These are phyloP conservation scores for Hypothenemus hampei DNA, from an alignment of 1,140 invertebrate genomes.

Conservation along the genomic window DNA sequence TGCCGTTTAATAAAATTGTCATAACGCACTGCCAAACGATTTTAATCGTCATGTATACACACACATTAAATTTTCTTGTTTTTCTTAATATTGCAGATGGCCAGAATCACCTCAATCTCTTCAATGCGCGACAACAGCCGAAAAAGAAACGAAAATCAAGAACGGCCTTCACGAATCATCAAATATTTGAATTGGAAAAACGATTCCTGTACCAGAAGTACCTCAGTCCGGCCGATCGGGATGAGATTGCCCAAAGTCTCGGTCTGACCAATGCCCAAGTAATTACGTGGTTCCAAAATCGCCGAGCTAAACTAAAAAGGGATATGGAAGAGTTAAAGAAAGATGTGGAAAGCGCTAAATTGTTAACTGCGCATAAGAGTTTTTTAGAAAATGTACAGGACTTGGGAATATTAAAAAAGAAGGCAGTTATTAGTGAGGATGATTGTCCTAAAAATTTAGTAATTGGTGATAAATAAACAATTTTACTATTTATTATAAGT, in stretches of 20 bases:
- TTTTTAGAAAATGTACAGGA: constrained; percentile 89
- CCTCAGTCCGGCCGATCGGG: constrained; percentile 91
- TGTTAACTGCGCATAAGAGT: constrained; percentile 75
- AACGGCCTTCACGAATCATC: constrained; percentile 97
- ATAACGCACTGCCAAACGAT: not conserved
- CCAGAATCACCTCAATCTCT: constrained; percentile 69
- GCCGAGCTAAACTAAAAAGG: constrained; percentile 92
- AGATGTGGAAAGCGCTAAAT: constrained; percentile 89
- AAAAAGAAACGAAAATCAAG: constrained; percentile 97
- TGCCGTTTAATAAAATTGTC: constrained; percentile 3
- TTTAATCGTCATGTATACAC: not conserved
- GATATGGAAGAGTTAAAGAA: constrained; percentile 98
- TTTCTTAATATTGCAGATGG: constrained; percentile 42
- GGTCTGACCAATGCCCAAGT: constrained; percentile 94
- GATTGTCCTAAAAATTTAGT: constrained; percentile 47
- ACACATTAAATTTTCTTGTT: too few relatives aligned
- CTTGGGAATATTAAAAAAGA: constrained; percentile 82
- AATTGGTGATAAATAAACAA: constrained; percentile 9
- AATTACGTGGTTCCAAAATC: constrained; percentile 98
- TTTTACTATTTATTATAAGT: not conserved
- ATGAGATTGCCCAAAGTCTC: constrained; percentile 89
- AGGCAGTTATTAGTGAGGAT: constrained; percentile 59
- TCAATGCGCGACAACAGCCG: constrained; percentile 86
- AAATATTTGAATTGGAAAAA: constrained; percentile 97
- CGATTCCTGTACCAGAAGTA: constrained; percentile 97